phyloP scores from a whole-genome alignment of 2,113 vertebrate genomes.

The Pycnonotus jocosus region DNA sequence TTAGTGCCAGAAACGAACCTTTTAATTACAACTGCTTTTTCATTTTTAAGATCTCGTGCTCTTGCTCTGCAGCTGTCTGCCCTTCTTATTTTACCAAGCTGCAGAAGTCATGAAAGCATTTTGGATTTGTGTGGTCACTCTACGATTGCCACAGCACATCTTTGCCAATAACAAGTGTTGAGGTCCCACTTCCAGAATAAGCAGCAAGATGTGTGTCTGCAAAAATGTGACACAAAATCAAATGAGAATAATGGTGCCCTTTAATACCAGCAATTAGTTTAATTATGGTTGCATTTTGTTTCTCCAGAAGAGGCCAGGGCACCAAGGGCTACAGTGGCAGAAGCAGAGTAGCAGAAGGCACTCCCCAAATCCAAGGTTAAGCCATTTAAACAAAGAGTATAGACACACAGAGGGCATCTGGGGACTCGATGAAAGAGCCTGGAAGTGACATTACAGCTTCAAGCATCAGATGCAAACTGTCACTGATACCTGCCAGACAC shows the following conservation, averaged over 20 bases:
- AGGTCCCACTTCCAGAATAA: not conserved
- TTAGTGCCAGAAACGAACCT: not conserved
- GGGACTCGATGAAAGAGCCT: not conserved
- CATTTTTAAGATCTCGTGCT: not conserved
- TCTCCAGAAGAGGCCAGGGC: not conserved
- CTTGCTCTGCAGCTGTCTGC: not conserved
- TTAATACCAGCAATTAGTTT: not conserved
- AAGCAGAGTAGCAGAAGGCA: not conserved
- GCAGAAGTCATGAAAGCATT: not conserved
- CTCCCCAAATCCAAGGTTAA: not conserved
- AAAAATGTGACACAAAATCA: not conserved
- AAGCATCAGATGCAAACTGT: not conserved
- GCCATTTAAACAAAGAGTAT: not conserved
- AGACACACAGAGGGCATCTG: not conserved
- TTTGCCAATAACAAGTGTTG: not conserved
- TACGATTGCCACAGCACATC: not conserved
- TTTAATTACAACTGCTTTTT: not conserved
- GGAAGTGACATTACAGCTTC: not conserved
- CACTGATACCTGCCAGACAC: not conserved
- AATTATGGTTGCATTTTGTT: not conserved
- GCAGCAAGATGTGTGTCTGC: not conserved
- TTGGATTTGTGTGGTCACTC: not conserved
- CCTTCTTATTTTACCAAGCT: not conserved
- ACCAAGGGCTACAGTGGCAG: not conserved
- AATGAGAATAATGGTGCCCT: not conserved